phyloP scores from a whole-genome alignment of 2,797 vertebrate species.

The Leptatherina wallacei region DNA sequence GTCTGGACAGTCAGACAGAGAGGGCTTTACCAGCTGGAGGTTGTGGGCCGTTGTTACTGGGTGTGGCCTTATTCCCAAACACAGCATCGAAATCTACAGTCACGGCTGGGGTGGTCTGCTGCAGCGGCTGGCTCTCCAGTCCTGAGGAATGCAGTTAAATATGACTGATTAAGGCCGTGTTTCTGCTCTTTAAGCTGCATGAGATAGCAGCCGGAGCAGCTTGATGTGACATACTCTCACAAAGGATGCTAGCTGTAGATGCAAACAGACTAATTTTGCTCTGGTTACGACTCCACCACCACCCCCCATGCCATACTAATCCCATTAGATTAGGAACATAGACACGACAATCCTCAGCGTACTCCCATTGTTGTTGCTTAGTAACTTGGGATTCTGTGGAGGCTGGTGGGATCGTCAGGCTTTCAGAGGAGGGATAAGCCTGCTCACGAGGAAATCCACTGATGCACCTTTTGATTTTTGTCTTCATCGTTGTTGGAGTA shows the following conservation, averaged over 20 bases:
- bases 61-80: slow-evolving; percentile 86
- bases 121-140: slow-evolving; percentile 81
- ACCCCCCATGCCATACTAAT: slow-evolving; percentile 45
- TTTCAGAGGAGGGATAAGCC: slow-evolving; percentile 49
- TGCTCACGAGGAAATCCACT: slow-evolving; percentile 45
- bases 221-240: slow-evolving; percentile 16
- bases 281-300: slow-evolving; percentile 26
- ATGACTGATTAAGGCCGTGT: slow-evolving; percentile 41
- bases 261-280: slow-evolving; percentile 5
- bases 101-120: slow-evolving; percentile 81
- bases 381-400: slow-evolving; percentile 44
- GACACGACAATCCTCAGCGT: slow-evolving; percentile 17
- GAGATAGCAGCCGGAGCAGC: neutral
- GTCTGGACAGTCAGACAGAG: slow-evolving; percentile 49
- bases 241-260: slow-evolving; percentile 11
- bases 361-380: slow-evolving; percentile 53
- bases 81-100: slow-evolving; percentile 94
- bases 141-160: slow-evolving; percentile 79
- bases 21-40: slow-evolving; percentile 85
- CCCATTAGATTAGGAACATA: slow-evolving; percentile 47
- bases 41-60: slow-evolving; percentile 82
- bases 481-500: slow-evolving; percentile 23
- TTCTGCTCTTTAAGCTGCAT: slow-evolving; percentile 1
- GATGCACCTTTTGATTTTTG: slow-evolving; percentile 51
- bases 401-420: slow-evolving; percentile 34